Evolutionary conservation across 2,113 vertebrate species (phyloP), one percentile per base, ranked within the genome.

Genomic region (Corydoras sp.): DNA sequence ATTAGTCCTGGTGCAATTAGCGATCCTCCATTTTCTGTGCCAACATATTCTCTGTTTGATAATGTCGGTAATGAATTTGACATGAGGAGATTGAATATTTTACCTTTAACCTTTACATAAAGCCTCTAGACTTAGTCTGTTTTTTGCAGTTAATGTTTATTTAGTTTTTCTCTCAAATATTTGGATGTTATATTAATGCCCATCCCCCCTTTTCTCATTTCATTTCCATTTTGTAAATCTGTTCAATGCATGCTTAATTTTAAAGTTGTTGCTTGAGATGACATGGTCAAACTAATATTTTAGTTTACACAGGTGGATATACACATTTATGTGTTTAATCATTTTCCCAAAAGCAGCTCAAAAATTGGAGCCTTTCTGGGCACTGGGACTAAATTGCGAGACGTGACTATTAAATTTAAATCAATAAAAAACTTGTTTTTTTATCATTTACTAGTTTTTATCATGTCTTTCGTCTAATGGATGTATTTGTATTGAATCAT

Each of bases 1-100:
- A 89, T 87, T 86, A 83, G 82, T 79, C 73, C 69, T 83, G 84
- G 73, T 88, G 86, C 88, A 89, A 89, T 89, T 89, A 90, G 88
- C 85, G 84, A 85, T 83, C 89, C 89, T 86, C 89, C 89, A 90
- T 90, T 90, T 90, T 90, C 88, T 89, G 70, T 86, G 85, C 85
- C 85, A 88, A 80, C 83, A 89, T 82, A 88, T 87, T 84, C 77
- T 75, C 79, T 61, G 67, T 77, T 62, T 80, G 76, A 49, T 73
- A 61, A 58, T 48, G 74, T 84, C 88, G 89, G 87, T 89, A 87
- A 84, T 62, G 81, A 71, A 79, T 83, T 85, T 79, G 79, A 80
- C 81, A 75, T 78, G 14, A 84, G 81, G 76, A 69, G 80, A 82
- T 77, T 79, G 79, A 80, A 84, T 80, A 11, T 35, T 68, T 15